A percentile compares a stretch with the other conserved stretches of the same genome.
These are phyloP conservation scores for Lates japonicus DNA, from an alignment of 2,797 vertebrate genomes.

Conservation along the genomic window DNA sequence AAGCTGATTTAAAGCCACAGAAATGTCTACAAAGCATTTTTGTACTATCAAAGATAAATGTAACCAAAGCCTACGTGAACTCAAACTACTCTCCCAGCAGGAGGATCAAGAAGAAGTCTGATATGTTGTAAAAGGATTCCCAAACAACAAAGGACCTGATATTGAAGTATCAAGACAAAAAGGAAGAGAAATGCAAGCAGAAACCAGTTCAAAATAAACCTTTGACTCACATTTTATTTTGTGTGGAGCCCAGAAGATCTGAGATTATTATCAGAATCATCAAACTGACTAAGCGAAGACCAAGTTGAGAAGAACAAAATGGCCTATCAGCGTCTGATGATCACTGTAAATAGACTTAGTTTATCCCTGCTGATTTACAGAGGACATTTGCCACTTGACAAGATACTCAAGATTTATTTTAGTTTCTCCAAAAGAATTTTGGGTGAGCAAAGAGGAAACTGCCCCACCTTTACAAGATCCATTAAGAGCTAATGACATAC, in stretches of 20 bases:
- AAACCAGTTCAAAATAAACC: neutral
- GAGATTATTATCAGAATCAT: too few species aligned
- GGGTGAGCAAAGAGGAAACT: too few species aligned
- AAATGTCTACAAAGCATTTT: constrained; percentile 14
- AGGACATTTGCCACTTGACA: too few species aligned
- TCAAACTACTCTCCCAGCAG: constrained; percentile 13
- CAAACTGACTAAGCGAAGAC: too few species aligned
- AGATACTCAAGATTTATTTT: neutral
- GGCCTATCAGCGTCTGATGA: neutral
- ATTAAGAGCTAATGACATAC: neutral
- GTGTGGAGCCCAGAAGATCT: too few species aligned
- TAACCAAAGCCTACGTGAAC: constrained; percentile 17
- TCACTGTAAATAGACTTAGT: neutral
- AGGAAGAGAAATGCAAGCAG: neutral
- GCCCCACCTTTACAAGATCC: too few species aligned
- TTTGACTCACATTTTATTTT: neutral
- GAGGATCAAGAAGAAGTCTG: constrained; percentile 53
- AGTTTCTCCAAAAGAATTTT: neutral
- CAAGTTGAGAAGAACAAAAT: too few species aligned
- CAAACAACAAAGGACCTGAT: constrained; percentile 56
- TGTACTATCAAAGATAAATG: neutral
- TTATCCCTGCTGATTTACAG: neutral
- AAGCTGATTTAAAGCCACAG: constrained; percentile 19
- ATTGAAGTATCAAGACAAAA: too few species aligned
- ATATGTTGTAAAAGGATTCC: constrained; percentile 45